phyloP scores from a whole-genome alignment of 1,140 invertebrate genomes.

The Archivesica marissinica region DNA sequence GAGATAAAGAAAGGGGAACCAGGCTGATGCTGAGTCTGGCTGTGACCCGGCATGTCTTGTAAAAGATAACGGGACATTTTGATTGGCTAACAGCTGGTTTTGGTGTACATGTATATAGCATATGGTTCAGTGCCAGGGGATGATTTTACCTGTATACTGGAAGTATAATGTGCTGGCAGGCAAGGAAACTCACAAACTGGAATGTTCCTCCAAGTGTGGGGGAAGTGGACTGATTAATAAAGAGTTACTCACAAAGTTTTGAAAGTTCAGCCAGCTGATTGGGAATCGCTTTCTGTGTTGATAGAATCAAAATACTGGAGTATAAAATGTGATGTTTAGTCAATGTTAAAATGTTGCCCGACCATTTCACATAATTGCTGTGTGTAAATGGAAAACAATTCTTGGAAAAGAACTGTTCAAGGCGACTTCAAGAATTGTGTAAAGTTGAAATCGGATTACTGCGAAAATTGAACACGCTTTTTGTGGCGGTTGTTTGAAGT shows the following conservation, averaged over 20 bases:
- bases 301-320: not conserved
- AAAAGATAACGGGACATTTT: not conserved
- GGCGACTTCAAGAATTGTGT: slow-evolving; percentile 51
- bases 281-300: not conserved
- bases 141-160: slow-evolving; percentile 28
- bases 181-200: slow-evolving; percentile 1
- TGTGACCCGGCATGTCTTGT: not conserved
- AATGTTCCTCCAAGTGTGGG: slow-evolving; percentile 10
- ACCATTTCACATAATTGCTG: not conserved
- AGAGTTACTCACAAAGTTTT: slow-evolving; percentile 24
- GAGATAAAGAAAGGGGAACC: slow-evolving; percentile 5
- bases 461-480: not conserved
- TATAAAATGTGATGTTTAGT: not conserved
- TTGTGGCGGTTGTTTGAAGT: slow-evolving; percentile 12
- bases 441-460: slow-evolving; percentile 24
- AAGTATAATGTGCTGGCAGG: slow-evolving; percentile 1
- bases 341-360: not conserved
- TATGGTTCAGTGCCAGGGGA: slow-evolving; percentile 22
- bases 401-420: slow-evolving; percentile 26
- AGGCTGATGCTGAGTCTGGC: not conserved
- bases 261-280: not conserved
- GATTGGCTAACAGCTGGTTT: slow-evolving; percentile 33
- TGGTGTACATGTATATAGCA: slow-evolving; percentile 28
- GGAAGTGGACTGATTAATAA: slow-evolving; percentile 22
- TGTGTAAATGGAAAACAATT: slow-evolving; percentile 32